Base-by-base conservation (phyloP, 2,113 vertebrate species). In the Bos javanicus region DNA sequence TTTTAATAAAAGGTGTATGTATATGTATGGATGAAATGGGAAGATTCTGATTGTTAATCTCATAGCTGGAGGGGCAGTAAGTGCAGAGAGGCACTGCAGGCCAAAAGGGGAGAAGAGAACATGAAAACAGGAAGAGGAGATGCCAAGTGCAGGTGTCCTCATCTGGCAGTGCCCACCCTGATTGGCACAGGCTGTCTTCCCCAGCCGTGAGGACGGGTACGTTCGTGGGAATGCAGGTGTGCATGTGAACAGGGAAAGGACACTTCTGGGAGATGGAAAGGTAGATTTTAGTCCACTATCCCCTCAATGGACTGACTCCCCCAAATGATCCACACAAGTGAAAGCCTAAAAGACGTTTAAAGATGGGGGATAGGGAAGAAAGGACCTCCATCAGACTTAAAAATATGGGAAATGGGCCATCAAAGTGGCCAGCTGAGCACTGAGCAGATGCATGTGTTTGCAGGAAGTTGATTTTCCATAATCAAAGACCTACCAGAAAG, bases 1-100 rank as follows among this genome's bases (percentile, higher is more conserved):
- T 33, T n/a, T 62, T 89, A 30, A 21, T 30, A 6, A 33, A 57
- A 39, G 33, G n/a, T 26, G 23, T 25, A 1, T 11, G 4, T 28
- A 36, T n/a, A 12, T 46, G 46, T 3, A 6, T 48, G 62, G 30
- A 26, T 7, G 39, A 57, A 33, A 9, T 39, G 19, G 46, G 5
- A 15, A 64, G 36, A 39, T 19, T 26, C 52, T 46, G 33, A n/a
- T 19, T 28, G 85, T 59, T 10, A 16, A 3, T 15, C 7, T 17
- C 3, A 30, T 28, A 23, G 64, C 39, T 28, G 43, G 50, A 88
- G 15, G 36, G 25, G 3, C n/a, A 3, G 30, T 11, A 33, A 26
- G 16, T 33, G 14, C 46, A 0, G 1, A 80, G 36, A 54, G 14
- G 4, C 14, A 0, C 0, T 0, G 4, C 1, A 10, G 59, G 33